phyloP scores from a whole-genome alignment of 2,888 invertebrate genomes.

The Pollenia labialis region DNA sequence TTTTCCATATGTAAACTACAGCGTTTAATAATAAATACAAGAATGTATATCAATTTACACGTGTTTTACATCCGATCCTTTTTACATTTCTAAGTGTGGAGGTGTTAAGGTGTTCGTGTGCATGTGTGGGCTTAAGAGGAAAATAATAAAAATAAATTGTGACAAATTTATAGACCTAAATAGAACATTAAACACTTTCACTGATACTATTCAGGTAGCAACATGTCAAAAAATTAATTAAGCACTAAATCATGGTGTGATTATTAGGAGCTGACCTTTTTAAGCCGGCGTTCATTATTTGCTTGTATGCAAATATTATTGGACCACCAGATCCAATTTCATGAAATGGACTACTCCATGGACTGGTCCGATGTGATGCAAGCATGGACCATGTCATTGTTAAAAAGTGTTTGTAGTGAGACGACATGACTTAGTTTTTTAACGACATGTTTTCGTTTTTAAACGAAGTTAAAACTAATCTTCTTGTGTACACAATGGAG shows the following conservation, averaged over 20 bases:
- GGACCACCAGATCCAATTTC: too few species aligned
- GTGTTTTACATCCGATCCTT: not conserved
- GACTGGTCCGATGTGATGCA: too few species aligned
- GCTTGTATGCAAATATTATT: too few species aligned
- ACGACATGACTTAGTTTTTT: too few species aligned
- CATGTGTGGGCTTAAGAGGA: not conserved
- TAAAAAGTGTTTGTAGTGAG: too few species aligned
- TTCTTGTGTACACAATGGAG: too few species aligned
- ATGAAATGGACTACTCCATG: too few species aligned
- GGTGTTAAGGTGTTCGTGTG: not conserved
- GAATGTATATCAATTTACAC: not conserved
- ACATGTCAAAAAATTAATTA: slow-evolving; percentile 15
- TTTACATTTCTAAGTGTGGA: not conserved
- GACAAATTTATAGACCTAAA: slow-evolving; percentile 44
- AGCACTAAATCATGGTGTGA: not conserved
- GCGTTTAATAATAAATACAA: not conserved
- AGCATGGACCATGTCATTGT: too few species aligned
- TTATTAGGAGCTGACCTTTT: too few species aligned
- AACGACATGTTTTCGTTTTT: too few species aligned
- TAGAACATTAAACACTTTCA: slow-evolving; percentile 5
- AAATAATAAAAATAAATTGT: slow-evolving; percentile 35
- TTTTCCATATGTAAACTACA: not conserved
- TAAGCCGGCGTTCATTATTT: too few species aligned
- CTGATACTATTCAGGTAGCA: not conserved
- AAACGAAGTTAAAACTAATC: too few species aligned